phyloP scores from a whole-genome alignment of 1,140 invertebrate species.

The Diplogasteroides magnus region DNA sequence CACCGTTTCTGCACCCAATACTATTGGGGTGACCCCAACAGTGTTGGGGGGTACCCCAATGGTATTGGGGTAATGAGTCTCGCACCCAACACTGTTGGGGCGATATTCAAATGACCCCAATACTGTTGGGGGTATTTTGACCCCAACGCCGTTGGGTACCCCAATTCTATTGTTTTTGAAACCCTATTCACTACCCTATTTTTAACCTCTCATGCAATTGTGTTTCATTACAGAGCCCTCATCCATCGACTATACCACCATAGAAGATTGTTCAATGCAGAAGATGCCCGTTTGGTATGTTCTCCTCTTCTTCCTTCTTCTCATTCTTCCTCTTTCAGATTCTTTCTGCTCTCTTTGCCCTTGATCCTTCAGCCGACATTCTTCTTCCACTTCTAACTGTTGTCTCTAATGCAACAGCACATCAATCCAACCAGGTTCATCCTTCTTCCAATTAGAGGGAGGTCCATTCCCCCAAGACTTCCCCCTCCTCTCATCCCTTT shows the following conservation, averaged over 20 bases:
- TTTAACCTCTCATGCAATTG: constrained; percentile 17
- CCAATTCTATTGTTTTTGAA: no score
- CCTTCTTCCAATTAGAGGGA: background rate
- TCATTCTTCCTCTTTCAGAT: constrained; percentile 22
- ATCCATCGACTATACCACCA: constrained; percentile 42
- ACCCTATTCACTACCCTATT: no score
- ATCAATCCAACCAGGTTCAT: constrained; percentile 39
- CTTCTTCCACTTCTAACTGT: constrained; percentile 42
- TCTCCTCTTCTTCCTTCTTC: no score
- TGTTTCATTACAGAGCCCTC: constrained; percentile 15
- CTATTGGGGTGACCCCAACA: no score
- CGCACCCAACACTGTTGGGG: no score
- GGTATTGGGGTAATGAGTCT: no score
- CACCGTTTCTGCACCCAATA: no score
- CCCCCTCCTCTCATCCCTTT: constrained; percentile 12
- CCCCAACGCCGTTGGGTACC: no score
- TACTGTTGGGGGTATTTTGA: no score
- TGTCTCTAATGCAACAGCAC: constrained; percentile 43
- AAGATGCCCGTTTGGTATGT: background rate
- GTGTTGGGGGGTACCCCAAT: no score
- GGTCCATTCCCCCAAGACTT: constrained; percentile 1
- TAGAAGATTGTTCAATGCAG: constrained; percentile 38
- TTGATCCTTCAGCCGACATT: constrained; percentile 37
- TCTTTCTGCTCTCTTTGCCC: constrained; percentile 33
- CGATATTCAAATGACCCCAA: no score